phyloP scores from a whole-genome alignment of 2,797 vertebrate species.

The Sarcoramphus papa region DNA sequence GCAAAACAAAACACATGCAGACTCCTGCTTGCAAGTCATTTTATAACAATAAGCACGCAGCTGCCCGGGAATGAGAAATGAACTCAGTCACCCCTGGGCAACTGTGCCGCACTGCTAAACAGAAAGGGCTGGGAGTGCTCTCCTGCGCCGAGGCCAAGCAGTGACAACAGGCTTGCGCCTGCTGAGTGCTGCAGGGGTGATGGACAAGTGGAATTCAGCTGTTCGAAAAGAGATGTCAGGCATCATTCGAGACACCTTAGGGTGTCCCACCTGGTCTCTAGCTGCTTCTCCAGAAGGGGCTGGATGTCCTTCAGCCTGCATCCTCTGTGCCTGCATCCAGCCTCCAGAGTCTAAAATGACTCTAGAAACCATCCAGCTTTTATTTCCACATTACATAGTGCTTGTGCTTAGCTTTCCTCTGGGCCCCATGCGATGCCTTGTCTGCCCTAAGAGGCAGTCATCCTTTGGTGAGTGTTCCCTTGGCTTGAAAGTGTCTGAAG shows the following conservation, averaged over 20 bases:
- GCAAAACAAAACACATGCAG: not conserved
- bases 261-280: not conserved
- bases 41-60: not conserved
- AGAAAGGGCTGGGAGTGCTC: not conserved
- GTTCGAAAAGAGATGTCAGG: not conserved
- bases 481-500: not conserved
- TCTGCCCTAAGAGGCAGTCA: no score
- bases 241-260: not conserved
- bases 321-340: not conserved
- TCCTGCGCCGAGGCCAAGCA: accelerated
- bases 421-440: accelerated
- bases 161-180: not conserved
- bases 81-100: not conserved
- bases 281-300: not conserved
- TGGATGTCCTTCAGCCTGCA: not conserved
- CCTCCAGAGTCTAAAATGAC: not conserved
- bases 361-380: not conserved
- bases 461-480: not conserved
- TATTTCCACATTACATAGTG: not conserved
- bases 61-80: not conserved
- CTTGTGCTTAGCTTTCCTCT: not conserved
- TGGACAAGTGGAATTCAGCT: not conserved
- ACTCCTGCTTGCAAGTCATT: not conserved
- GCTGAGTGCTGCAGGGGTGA: not conserved
- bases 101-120: not conserved